A percentile compares a stretch with the other conserved stretches of the same genome.
Conservation (phyloP, 2,888 invertebrate genomes). For the Hemicrepidius hirtus region DNA sequence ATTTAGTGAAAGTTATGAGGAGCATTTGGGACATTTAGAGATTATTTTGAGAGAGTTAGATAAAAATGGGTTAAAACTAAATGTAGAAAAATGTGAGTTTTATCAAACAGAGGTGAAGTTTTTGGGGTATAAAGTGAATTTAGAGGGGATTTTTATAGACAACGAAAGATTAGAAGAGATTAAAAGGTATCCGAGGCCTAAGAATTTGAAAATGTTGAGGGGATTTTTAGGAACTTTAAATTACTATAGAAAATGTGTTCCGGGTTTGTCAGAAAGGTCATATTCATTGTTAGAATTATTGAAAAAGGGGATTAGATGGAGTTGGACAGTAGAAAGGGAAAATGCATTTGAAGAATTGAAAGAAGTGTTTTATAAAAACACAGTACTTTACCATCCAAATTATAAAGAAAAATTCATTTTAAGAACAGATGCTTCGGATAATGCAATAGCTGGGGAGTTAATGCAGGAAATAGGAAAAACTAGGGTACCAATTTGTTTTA, state of each 20-base stretch:
- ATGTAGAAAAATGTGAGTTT: conserved; percentile 16
- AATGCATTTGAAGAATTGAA: background rate
- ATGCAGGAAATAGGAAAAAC: background rate
- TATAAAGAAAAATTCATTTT: background rate
- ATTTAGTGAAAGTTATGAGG: conserved; percentile 9
- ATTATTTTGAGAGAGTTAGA: conserved; percentile 3
- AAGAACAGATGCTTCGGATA: conserved; percentile 13
- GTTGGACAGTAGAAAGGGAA: no score
- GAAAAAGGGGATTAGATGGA: background rate
- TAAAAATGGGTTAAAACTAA: conserved; percentile 23
- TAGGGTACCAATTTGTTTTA: conserved; percentile 27
- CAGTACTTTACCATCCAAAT: conserved; percentile 4
- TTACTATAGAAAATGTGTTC: conserved; percentile 6
- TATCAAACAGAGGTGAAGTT: conserved; percentile 14
- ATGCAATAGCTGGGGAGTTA: background rate
- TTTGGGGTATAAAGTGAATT: conserved; percentile 3
- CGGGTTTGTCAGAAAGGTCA: background rate
- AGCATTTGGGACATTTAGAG: conserved; percentile 16
- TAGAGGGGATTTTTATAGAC: background rate
- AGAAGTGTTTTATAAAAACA: background rate
- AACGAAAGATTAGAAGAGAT: background rate
- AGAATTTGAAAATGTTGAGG: conserved; percentile 1
- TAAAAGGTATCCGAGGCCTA: conserved; percentile 2
- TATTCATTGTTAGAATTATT: background rate
- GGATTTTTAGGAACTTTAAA: conserved; percentile 11